Conservation (phyloP, 2,888 invertebrate genomes). For the Drosophila longiperda region DNA sequence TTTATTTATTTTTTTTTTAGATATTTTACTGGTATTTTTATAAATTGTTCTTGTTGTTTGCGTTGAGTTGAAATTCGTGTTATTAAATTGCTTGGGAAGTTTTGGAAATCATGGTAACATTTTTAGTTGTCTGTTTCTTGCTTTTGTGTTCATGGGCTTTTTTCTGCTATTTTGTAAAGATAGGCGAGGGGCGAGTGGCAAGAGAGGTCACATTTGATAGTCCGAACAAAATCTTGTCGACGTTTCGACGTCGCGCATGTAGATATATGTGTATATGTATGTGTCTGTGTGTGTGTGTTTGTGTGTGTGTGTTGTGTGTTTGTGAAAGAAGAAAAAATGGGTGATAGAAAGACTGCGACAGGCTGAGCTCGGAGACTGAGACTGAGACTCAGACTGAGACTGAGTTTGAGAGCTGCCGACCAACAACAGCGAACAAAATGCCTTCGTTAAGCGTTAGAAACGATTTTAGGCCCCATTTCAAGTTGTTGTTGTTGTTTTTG, state of each 20-base stretch:
- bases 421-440: constrained; percentile 75
- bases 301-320: constrained; percentile 19
- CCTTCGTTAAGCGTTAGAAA: constrained; percentile 76
- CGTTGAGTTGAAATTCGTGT: constrained; percentile 75
- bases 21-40: constrained; percentile 32
- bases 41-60: constrained; percentile 45
- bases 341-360: constrained; percentile 58
- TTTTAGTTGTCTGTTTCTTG: constrained; percentile 47
- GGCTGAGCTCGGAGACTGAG: constrained; percentile 23
- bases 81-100: constrained; percentile 70
- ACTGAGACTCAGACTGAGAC: constrained; percentile 28
- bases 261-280: constrained; percentile 20
- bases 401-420: constrained; percentile 47
- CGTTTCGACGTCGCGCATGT: constrained; percentile 38
- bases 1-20: constrained; percentile 4
- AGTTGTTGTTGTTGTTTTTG: constrained; percentile 46
- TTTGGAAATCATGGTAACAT: constrained; percentile 55
- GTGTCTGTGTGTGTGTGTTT: constrained; percentile 33
- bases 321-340: constrained; percentile 58
- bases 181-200: constrained; percentile 53
- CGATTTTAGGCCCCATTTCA: constrained; percentile 65
- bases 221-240: constrained; percentile 75
- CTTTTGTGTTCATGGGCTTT: constrained; percentile 35
- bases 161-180: constrained; percentile 47
- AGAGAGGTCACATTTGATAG: constrained; percentile 79